Conservation (phyloP, 2,113 vertebrate genomes). For the Anhinga rufa region DNA sequence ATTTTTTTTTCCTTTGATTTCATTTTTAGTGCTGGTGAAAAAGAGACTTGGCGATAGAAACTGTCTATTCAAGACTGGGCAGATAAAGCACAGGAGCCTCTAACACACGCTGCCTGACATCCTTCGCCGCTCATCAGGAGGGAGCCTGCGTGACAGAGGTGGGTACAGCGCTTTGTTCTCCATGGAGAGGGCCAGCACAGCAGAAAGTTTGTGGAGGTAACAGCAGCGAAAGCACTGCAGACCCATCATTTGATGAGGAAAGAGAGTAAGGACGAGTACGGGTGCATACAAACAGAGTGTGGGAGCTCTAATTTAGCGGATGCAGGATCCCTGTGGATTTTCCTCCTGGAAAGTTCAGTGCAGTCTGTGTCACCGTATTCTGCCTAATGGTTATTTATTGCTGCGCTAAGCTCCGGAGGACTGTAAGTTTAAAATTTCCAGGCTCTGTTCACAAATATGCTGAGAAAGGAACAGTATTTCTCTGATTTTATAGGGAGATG, state of each 20-base stretch:
- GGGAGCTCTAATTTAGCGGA: not conserved
- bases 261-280: not conserved
- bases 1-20: not conserved
- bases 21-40: not conserved
- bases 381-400: not conserved
- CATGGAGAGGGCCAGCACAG: not conserved
- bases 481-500: not conserved
- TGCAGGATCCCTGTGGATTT: not conserved
- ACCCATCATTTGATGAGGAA: not conserved
- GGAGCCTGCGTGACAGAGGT: not conserved
- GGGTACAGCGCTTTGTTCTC: not conserved
- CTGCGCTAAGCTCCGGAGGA: not conserved
- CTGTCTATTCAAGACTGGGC: not conserved
- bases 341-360: not conserved
- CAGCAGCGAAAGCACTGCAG: not conserved
- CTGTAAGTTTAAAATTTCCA: not conserved
- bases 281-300: not conserved
- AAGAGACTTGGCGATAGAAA: not conserved
- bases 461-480: not conserved
- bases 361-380: not conserved
- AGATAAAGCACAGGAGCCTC: not conserved
- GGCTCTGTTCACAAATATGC: not conserved
- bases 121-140: accelerated
- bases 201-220: not conserved
- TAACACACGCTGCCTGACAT: not conserved